Evolutionary conservation across 2,797 vertebrate genomes (phyloP).

Genomic region (Austrolebias charrua): DNA sequence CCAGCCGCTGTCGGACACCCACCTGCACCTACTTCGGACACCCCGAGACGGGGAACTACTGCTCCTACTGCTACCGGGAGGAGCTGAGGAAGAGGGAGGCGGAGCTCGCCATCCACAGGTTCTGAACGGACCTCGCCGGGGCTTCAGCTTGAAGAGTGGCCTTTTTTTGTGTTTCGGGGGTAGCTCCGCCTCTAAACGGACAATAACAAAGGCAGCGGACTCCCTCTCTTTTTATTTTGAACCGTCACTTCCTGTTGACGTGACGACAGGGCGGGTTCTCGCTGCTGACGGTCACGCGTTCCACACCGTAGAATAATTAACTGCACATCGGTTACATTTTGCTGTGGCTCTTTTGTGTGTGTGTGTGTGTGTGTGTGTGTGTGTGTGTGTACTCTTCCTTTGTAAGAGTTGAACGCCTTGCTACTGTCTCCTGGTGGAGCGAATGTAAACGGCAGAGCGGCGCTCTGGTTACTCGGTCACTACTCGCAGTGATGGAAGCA

Average conservation of each 20-base stretch:
- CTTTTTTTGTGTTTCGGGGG: constrained; percentile 39
- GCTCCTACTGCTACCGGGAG: constrained; percentile 93
- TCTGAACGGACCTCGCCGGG: constrained; percentile 74
- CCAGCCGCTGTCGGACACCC: constrained; percentile 90
- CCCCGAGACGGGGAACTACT: constrained; percentile 94
- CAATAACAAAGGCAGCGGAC: constrained; percentile 29
- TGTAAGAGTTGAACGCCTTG: constrained; percentile 45
- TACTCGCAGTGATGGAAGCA: constrained; percentile 62
- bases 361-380: constrained; percentile 33
- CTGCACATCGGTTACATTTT: constrained; percentile 75
- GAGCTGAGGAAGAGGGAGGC: constrained; percentile 87
- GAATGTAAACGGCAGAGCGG: constrained; percentile 67
- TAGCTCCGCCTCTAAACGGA: constrained; percentile 1
- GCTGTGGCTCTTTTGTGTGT: constrained; percentile 70
- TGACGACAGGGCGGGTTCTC: constrained; percentile 34
- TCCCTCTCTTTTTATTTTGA: constrained; percentile 9
- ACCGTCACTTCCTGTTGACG: constrained; percentile 51
- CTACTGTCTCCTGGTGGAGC: constrained; percentile 71
- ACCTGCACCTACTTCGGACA: constrained; percentile 94
- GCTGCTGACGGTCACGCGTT: constrained; percentile 35
- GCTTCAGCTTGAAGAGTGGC: constrained; percentile 56
- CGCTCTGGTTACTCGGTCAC: constrained; percentile 33
- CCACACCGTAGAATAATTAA: constrained; percentile 51
- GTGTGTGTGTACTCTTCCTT: constrained; percentile 47
- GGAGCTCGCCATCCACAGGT: constrained; percentile 85